phyloP scores from a whole-genome alignment of 2,888 invertebrate species.

The Dusona sp. region DNA sequence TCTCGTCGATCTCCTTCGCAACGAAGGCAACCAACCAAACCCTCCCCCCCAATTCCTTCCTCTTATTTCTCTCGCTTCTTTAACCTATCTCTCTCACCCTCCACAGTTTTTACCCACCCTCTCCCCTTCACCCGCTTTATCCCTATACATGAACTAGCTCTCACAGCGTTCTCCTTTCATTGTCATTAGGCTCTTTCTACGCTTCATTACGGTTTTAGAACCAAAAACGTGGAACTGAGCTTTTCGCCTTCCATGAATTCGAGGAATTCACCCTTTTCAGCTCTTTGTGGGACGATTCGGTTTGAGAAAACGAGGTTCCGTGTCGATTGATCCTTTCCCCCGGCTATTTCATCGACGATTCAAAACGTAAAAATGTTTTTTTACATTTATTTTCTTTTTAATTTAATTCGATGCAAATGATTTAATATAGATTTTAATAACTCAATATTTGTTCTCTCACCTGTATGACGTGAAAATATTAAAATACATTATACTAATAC shows the following conservation, averaged over 20 bases:
- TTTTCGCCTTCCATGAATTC: slow-evolving; percentile 23
- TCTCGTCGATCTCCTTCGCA: slow-evolving; percentile 52
- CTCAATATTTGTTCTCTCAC: neutral
- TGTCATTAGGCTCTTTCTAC: slow-evolving; percentile 67
- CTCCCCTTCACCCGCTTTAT: slow-evolving; percentile 27
- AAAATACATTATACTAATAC: neutral
- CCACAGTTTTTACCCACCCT: slow-evolving; percentile 42
- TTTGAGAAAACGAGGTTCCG: slow-evolving; percentile 28
- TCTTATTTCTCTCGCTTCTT: slow-evolving; percentile 67
- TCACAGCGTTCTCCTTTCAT: slow-evolving; percentile 55
- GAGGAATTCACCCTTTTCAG: slow-evolving; percentile 30
- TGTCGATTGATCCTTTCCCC: slow-evolving; percentile 35
- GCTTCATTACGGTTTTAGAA: slow-evolving; percentile 65
- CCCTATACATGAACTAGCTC: slow-evolving; percentile 45
- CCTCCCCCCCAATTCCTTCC: slow-evolving; percentile 12
- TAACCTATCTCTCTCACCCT: slow-evolving; percentile 37
- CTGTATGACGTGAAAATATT: neutral
- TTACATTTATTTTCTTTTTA: neutral
- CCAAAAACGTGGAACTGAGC: slow-evolving; percentile 33
- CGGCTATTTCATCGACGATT: neutral
- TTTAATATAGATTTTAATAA: neutral
- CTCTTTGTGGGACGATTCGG: slow-evolving; percentile 37
- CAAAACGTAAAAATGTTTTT: neutral
- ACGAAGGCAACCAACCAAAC: slow-evolving; percentile 55
- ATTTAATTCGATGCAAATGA: neutral